These are phyloP conservation scores for Misgurnus anguillicaudatus DNA, from an alignment of 2,113 vertebrate genomes.

Conservation along the genomic window DNA sequence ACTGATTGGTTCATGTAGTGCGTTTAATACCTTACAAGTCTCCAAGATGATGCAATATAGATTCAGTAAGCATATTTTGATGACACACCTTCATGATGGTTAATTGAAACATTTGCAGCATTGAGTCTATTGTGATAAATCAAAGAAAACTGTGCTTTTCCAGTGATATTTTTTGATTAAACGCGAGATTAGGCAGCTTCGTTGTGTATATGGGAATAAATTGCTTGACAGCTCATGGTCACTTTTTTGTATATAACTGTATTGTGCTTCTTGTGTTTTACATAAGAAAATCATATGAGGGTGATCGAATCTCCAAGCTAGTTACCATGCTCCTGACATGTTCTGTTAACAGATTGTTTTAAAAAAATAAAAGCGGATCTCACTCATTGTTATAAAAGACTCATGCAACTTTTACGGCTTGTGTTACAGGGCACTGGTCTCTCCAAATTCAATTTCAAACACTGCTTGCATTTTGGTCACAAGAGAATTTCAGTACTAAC, in stretches of 20 bases:
- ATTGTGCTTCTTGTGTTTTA: too few species aligned
- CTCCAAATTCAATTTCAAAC: neutral
- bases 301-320: neutral
- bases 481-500: conserved; percentile 2
- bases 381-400: neutral
- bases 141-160: conserved; percentile 5
- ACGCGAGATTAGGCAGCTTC: conserved; percentile 1
- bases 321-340: conserved; percentile 8
- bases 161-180: neutral
- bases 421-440: neutral
- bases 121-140: conserved; percentile 7
- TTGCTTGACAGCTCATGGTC: neutral
- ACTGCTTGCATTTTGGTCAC: neutral
- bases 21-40: conserved; percentile 4
- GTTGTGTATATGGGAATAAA: neutral
- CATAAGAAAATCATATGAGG: too few species aligned
- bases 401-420: neutral
- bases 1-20: conserved; percentile 2
- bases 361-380: neutral
- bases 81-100: neutral
- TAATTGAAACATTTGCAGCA: neutral
- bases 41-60: neutral
- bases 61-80: neutral
- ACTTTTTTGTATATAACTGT: too few species aligned
- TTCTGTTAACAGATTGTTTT: neutral